Base-by-base conservation (phyloP, 2,888 invertebrate genomes). In the Zootermopsis nevadensis region DNA sequence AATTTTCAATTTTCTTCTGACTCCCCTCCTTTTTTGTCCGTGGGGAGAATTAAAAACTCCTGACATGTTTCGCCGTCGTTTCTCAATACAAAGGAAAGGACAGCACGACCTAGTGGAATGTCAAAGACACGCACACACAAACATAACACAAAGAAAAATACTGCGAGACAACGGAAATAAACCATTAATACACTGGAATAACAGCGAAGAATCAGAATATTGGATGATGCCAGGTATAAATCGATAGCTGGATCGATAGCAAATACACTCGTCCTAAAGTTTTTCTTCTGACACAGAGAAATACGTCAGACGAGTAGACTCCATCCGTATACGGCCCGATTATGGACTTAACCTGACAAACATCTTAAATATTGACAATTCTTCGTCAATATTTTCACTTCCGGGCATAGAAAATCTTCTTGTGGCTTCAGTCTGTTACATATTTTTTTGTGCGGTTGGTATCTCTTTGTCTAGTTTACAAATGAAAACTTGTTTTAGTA, bases 1-100 rank as follows among this genome's bases (percentile, higher is more conserved):
- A 85, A 85, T 85, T 85, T 85, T 85, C 85, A 85, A 85, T 85
- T 85, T 85, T 83, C 83, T 83, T 83, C 80, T 81, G 38, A 31
- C 69, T 82, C 55, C 38, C 66, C 66, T 30, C 33, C 81, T 42
- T 66, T 81, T 83, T 80, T 85, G 85, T 84, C 85, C 85, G 84
- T 83, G 84, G 84, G 85, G 84, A 85, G 85, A 84, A 85, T 85
- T 85, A 84, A 84, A 85, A 85, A 84, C 84, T 84, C 85, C 83
- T 77, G 84, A 84, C 84, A 84, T 84, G 83, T 84, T 82, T 83
- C 84, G 69, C 83, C 82, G 83, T 84, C 83, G 83, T 81, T 82
- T 82, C 83, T 82, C 83, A 83, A 83, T 83, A 85, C 82, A 83
- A 82, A 77, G 53, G 81, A 55, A 69, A 42, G 79, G 72, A 82